A percentile compares a stretch with the other conserved stretches of the same genome.
Evolutionary conservation across 2,888 invertebrate species (phyloP).

Genomic region (Aspidiotus destructor): DNA sequence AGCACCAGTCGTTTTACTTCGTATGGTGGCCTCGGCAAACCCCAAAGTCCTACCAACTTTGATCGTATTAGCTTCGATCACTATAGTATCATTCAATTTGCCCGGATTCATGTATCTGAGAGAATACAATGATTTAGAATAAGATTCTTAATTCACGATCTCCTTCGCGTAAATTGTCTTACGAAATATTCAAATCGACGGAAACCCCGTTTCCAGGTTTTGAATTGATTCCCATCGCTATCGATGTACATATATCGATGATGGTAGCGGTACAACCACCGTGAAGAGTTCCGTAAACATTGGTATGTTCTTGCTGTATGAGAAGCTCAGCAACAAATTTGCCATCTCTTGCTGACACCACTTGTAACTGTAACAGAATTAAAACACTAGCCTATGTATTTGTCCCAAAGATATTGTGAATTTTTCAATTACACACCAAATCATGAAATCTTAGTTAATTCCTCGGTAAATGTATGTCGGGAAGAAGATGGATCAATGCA

Average conservation of each 20-base stretch:
- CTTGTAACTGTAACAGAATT: slow-evolving; percentile 42
- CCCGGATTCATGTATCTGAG: slow-evolving; percentile 23
- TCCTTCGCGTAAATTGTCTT: slow-evolving; percentile 8
- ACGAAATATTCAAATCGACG: slow-evolving; percentile 32
- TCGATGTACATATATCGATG: slow-evolving; percentile 21
- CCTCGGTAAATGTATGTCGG: too few relatives aligned
- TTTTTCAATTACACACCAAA: too few relatives aligned
- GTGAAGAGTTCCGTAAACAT: slow-evolving; percentile 26
- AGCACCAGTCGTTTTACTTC: slow-evolving; percentile 17
- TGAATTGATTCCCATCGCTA: slow-evolving; percentile 25
- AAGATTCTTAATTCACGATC: neutral
- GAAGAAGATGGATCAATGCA: too few relatives aligned
- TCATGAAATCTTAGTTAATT: too few relatives aligned
- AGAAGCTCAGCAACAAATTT: slow-evolving; percentile 63
- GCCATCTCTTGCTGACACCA: slow-evolving; percentile 55
- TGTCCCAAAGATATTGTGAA: too few relatives aligned
- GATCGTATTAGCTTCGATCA: slow-evolving; percentile 22
- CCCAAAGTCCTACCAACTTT: slow-evolving; percentile 27
- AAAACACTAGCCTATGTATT: neutral
- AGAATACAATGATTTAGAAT: neutral
- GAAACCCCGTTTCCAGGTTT: slow-evolving; percentile 25
- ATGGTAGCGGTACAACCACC: slow-evolving; percentile 29
- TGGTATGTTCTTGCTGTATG: slow-evolving; percentile 43
- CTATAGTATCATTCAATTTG: slow-evolving; percentile 22
- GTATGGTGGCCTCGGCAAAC: slow-evolving; percentile 23